These are phyloP conservation scores for Physocephala rufipes DNA, from an alignment of 2,888 invertebrate genomes.

Conservation along the genomic window DNA sequence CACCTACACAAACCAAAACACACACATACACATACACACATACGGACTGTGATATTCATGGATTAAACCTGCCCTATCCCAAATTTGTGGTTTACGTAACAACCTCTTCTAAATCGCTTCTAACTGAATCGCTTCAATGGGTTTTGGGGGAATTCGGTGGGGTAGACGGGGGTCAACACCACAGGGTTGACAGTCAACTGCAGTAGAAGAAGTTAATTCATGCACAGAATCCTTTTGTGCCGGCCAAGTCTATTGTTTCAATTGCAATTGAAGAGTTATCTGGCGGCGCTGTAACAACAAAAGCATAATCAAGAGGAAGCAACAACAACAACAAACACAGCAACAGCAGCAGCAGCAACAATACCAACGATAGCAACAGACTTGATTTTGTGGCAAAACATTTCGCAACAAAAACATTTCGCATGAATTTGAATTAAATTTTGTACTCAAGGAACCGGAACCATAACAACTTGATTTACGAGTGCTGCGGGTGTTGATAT, in stretches of 20 bases:
- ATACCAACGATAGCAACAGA: constrained; percentile 4
- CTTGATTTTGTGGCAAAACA: constrained; percentile 19
- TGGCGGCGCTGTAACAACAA: constrained; percentile 8
- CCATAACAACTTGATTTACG: constrained; percentile 13
- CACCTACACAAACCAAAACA: constrained; percentile 54
- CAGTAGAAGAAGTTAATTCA: constrained; percentile 16
- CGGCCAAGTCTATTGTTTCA: constrained; percentile 20
- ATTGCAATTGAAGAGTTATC: constrained; percentile 3
- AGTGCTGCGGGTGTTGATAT: constrained; percentile 32
- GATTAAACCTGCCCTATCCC: background rate
- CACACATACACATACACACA: no score
- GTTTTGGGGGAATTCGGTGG: constrained; percentile 21
- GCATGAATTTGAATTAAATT: constrained; percentile 32
- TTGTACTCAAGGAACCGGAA: background rate
- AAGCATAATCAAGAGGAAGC: constrained; percentile 7
- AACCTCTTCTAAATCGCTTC: background rate
- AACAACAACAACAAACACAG: constrained; percentile 9
- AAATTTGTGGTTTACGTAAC: background rate
- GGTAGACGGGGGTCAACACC: background rate
- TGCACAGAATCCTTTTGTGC: constrained; percentile 10
- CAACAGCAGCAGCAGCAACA: constrained; percentile 18
- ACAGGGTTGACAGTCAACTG: constrained; percentile 30
- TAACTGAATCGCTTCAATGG: background rate
- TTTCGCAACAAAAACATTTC: constrained; percentile 34
- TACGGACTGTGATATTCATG: background rate